Base-by-base conservation (phyloP, 2,888 invertebrate species). In the Heteromyza rotundicornis region DNA sequence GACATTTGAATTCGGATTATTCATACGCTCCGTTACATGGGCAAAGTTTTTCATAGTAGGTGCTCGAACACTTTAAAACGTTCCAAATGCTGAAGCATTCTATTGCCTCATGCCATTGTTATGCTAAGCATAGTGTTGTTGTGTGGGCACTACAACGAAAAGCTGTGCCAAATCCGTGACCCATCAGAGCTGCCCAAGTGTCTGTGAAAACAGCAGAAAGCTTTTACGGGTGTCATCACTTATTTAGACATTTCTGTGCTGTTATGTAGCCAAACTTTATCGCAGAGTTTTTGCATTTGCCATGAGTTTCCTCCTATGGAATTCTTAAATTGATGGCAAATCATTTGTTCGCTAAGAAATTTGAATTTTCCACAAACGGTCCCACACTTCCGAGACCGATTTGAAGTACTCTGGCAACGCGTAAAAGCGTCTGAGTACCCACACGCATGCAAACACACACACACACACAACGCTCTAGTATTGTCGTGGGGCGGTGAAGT, bases 141-240 rank as follows among this genome's bases (percentile, higher is more conserved):
- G n/a, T n/a, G n/a, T n/a, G n/a, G n/a, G n/a, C n/a, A n/a, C n/a
- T n/a, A n/a, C n/a, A n/a, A n/a, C n/a, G n/a, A n/a, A n/a, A n/a
- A n/a, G n/a, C n/a, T n/a, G n/a, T n/a, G n/a, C n/a, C n/a, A 49
- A 24, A 24, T 23, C 27, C 14, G 50, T 57, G 50, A 57, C 57
- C 49, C 57, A 7, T 40, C 47, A 17, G 20, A 3, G 57, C 61
- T 63, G 64, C 55, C 60, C 64, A 63, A 66, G 27, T 63, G 63
- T 60, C 59, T 64, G 57, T 55, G 61, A 64, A 64, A 68, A 70
- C 70, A 70, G 61, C 65, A 64, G 62, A 70, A 70, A 62, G 70
- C 70, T 70, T 70, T 70, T 68, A 70, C 62, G 61, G 62, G 60
- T 63, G 60, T 64, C 70, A 70, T 70, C 67, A 68, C 67, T 70